Conservation (phyloP, 2,888 invertebrate genomes). For the Salticus scenicus region DNA sequence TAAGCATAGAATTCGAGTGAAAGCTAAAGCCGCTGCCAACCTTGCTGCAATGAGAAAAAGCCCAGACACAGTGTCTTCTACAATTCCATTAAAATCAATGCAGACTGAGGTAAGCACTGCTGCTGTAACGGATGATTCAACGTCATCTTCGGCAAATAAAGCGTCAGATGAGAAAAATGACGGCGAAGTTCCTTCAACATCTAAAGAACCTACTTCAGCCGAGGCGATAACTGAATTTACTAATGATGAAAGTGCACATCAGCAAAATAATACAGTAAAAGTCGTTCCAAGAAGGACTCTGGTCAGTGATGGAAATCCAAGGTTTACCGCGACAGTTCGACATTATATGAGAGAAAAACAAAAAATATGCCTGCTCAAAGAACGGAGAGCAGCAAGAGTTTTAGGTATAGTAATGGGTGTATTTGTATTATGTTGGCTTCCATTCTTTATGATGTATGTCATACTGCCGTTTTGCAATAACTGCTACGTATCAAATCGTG, state of each 20-base stretch:
- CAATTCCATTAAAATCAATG: constrained; percentile 60
- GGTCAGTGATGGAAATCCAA: constrained; percentile 58
- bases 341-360: constrained; percentile 77
- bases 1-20: constrained; percentile 86
- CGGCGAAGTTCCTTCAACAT: neutral
- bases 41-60: constrained; percentile 53
- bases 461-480: constrained; percentile 84
- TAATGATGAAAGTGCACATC: neutral
- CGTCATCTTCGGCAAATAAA: constrained; percentile 52
- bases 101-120: constrained; percentile 64
- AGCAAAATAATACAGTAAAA: neutral
- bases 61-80: constrained; percentile 45
- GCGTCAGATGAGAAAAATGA: constrained; percentile 36
- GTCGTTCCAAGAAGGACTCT: constrained; percentile 9
- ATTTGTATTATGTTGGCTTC: constrained; percentile 97
- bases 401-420: constrained; percentile 98
- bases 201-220: constrained; percentile 14
- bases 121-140: constrained; percentile 61
- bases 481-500: constrained; percentile 70
- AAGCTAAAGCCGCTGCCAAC: constrained; percentile 84
- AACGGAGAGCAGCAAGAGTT: constrained; percentile 94
- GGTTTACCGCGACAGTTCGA: constrained; percentile 73
- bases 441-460: constrained; percentile 97
- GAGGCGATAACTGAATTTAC: constrained; percentile 11
- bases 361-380: constrained; percentile 89